These are phyloP conservation scores for Cyanocitta stelleri DNA, from an alignment of 2,113 vertebrate genomes.

Conservation along the genomic window DNA sequence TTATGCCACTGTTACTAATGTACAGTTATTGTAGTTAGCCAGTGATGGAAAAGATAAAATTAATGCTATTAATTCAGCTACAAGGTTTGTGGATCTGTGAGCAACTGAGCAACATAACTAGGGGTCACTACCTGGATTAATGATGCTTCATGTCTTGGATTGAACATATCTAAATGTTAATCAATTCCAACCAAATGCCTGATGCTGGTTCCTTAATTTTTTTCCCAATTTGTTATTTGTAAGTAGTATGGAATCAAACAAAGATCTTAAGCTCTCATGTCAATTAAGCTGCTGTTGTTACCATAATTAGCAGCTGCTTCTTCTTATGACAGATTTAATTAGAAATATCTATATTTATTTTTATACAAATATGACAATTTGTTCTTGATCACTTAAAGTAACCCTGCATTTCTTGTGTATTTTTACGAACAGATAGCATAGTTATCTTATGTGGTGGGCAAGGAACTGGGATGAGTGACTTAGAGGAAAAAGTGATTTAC, in stretches of 20 bases:
- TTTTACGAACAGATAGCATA: neutral
- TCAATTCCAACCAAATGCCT: slow-evolving; percentile 48
- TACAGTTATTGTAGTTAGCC: neutral
- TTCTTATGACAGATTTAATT: slow-evolving; percentile 17
- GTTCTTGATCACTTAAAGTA: neutral
- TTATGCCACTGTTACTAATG: neutral
- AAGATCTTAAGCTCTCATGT: slow-evolving; percentile 12
- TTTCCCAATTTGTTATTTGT: slow-evolving; percentile 32
- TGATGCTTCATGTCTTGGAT: slow-evolving; percentile 47
- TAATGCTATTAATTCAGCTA: slow-evolving; percentile 34
- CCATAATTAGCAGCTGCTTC: slow-evolving; percentile 17
- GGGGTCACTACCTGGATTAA: slow-evolving; percentile 58
- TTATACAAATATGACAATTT: neutral
- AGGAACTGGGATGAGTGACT: neutral
- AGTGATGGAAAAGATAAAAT: slow-evolving; percentile 11
- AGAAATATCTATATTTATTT: neutral
- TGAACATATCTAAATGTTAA: slow-evolving; percentile 68
- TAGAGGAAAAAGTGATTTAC: neutral
- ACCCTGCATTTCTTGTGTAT: neutral
- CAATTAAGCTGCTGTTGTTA: slow-evolving; percentile 29
- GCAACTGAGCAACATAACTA: slow-evolving; percentile 16
- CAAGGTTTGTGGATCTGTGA: slow-evolving; percentile 26
- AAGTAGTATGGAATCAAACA: slow-evolving; percentile 18
- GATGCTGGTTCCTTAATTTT: neutral
- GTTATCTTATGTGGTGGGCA: neutral